Percentiles rank a stretch among this genome's conserved stretches.
phyloP scores from a whole-genome alignment of 2,113 vertebrate species.

The Oreocharis arfaki region DNA sequence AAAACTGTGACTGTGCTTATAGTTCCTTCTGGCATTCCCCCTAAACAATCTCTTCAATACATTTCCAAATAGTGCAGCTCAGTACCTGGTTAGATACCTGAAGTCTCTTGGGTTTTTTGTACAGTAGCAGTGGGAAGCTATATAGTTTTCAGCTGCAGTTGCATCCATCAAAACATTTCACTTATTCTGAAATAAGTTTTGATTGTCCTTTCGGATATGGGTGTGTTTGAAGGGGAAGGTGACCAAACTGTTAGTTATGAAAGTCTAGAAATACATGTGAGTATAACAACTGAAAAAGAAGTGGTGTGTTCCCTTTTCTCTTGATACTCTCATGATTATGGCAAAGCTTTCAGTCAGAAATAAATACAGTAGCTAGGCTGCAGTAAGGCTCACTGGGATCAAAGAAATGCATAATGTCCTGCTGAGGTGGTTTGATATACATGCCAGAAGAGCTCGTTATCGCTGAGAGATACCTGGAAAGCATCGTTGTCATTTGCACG shows the following conservation, averaged over 20 bases:
- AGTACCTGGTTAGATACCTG: neutral
- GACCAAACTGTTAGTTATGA: neutral
- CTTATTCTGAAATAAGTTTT: neutral
- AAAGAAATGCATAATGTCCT: neutral
- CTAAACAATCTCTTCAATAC: neutral
- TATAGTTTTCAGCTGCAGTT: neutral
- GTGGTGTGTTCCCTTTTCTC: neutral
- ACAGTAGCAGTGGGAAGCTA: neutral
- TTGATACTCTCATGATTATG: neutral
- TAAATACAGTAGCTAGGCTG: neutral
- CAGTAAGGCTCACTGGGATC: neutral
- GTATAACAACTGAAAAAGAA: neutral
- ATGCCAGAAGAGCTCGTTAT: neutral
- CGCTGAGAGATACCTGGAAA: neutral
- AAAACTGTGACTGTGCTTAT: neutral
- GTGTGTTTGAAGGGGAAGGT: neutral
- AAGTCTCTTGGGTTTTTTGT: neutral
- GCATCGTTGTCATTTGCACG: neutral
- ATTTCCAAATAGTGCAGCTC: neutral
- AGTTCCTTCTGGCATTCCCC: neutral
- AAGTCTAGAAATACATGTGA: neutral
- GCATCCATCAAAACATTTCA: neutral
- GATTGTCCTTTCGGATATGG: rapidly evolving
- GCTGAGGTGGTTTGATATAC: neutral
- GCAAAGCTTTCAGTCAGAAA: neutral